Conservation (phyloP, 2,113 vertebrate species). For the Chionodraco myersi region DNA sequence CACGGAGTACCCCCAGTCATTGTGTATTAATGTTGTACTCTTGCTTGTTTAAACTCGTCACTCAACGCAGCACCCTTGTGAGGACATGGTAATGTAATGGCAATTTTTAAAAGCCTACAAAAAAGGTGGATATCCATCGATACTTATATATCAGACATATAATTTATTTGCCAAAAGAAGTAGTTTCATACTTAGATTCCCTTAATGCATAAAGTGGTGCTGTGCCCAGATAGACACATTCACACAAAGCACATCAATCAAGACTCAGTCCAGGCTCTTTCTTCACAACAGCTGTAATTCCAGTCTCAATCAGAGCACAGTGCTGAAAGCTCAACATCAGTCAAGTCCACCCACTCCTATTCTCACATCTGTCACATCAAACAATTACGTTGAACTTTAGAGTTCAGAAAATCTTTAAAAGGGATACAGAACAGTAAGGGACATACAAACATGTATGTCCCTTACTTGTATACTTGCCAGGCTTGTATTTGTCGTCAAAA, state of each 20-base stretch:
- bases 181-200: conserved; percentile 7
- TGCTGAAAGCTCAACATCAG: conserved; percentile 76
- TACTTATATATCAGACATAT: neutral
- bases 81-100: conserved; percentile 7
- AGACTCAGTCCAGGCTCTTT: conserved; percentile 56
- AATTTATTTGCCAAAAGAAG: neutral
- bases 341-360: conserved; percentile 75
- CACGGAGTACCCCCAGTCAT: conserved; percentile 57
- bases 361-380: conserved; percentile 82
- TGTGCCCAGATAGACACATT: conserved; percentile 21
- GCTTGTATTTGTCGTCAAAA: conserved; percentile 47
- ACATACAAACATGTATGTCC: conserved; percentile 38
- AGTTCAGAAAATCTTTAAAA: conserved; percentile 59
- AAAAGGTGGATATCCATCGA: neutral
- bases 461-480: too few relatives aligned
- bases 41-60: conserved; percentile 52
- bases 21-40: conserved; percentile 64
- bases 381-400: conserved; percentile 72
- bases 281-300: conserved; percentile 70
- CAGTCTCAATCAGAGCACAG: conserved; percentile 71
- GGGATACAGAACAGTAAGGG: conserved; percentile 25
- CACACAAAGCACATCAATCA: conserved; percentile 60
- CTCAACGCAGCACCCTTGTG: conserved; percentile 32
- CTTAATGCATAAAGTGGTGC: conserved; percentile 6
- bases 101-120: conserved; percentile 14